Evolutionary conservation across 30 jellyfish, hydroid and myxozoan genomes (phyloP), one percentile per base, ranked within the genome.

Genomic region (Chrysaora quinquecirrha): DNA sequence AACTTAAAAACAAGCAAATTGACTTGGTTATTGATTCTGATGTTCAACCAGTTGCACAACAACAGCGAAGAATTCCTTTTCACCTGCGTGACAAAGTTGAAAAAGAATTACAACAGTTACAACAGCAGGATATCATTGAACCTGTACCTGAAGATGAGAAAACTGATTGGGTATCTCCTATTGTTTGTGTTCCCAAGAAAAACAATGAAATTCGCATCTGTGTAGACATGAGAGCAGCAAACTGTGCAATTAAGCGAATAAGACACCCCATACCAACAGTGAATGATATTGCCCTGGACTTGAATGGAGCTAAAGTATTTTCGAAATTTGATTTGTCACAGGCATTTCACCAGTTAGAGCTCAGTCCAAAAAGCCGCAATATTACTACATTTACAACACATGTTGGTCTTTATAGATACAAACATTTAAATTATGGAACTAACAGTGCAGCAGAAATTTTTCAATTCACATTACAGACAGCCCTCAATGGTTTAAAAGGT

Each of bases 331-430:
- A 74, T 31, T 30, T 56, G 43, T 3, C 35, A 32, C 75, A 74
- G 33, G 86, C 77, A 4, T 74, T 48, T 54, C 86, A 74, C 34
- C 76, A 74, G 75, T 65, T 74, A 23, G 77, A 74, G 48, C 75
- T 74, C 14, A 23, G 38, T 24, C 85, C 85, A 35, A 24, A 22
- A 24, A 35, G 76, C 7, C 54, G 86, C 1, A 33, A 56, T 23
- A 56, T 74, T 25, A 74, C 86, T 49, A 74, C 86, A 29, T 74
- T 74, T 50, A 56, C 76, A 19, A 74, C 86, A 43, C 62, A 74
- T 48, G 47, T 33, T 74, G 86, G 86, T 74, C 52, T 74, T 14
- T 74, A 43, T 56, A 23, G 86, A 46, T 56, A 54, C 34, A 54
- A 56, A 34, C 25, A 75, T 3, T 75, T 74, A 20, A 48, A 54